A percentile compares a stretch with the other conserved stretches of the same genome.
Evolutionary conservation across 53 echinoderm and acorn worm genomes (phyloP).

Genomic region (Actinopyga echinites): DNA sequence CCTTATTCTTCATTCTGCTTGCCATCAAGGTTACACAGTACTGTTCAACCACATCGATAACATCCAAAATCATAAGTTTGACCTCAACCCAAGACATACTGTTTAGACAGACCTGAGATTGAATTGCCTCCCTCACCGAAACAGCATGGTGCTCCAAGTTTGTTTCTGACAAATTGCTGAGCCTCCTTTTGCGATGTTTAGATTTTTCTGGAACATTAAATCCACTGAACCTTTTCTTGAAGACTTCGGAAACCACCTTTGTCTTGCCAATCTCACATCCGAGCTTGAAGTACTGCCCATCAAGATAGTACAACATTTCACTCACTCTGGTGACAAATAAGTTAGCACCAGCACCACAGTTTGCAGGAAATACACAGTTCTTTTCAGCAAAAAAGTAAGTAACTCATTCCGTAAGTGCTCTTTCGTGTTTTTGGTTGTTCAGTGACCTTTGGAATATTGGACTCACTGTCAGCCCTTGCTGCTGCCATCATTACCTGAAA

Average conservation of each 20-base stretch:
- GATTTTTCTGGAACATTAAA: background rate
- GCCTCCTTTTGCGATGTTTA: constrained; percentile 1
- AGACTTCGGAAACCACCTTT: background rate
- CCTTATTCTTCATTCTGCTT: too few relatives aligned
- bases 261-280: background rate
- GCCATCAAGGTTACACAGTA: too few relatives aligned
- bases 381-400: background rate
- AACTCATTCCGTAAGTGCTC: background rate
- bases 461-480: too few relatives aligned
- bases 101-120: background rate
- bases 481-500: background rate
- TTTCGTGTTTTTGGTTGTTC: background rate
- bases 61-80: background rate
- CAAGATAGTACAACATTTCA: background rate
- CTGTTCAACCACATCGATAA: too few relatives aligned
- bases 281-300: background rate
- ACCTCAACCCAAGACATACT: background rate
- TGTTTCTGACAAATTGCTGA: background rate
- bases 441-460: too few relatives aligned
- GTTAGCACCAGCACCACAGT: background rate
- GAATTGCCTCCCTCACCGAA: constrained; percentile 2
- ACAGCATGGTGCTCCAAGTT: background rate
- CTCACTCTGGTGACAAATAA: background rate
- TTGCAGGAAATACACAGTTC: constrained; percentile 2
- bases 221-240: constrained; percentile 2